These are phyloP conservation scores for Mythimna vitellina DNA, from an alignment of 2,888 invertebrate species.

Conservation along the genomic window DNA sequence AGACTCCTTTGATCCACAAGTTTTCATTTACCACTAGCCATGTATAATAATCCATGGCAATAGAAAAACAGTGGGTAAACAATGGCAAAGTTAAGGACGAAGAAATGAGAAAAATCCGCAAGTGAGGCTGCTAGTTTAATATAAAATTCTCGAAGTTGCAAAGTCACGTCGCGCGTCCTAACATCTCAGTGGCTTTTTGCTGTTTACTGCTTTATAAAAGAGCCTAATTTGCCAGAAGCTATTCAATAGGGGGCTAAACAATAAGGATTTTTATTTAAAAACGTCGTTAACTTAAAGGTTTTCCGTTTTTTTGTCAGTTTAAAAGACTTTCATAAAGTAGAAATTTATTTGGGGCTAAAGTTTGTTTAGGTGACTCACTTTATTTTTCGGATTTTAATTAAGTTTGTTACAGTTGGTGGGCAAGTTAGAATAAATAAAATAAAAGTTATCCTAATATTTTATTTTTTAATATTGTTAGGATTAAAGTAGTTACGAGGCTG, in stretches of 20 bases:
- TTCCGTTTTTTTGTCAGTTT: slow-evolving; percentile 32
- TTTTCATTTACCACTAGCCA: slow-evolving; percentile 56
- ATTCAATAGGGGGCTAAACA: slow-evolving; percentile 54
- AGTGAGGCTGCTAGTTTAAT: slow-evolving; percentile 56
- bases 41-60: slow-evolving; percentile 62
- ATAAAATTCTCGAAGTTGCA: slow-evolving; percentile 71
- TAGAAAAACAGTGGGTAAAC: slow-evolving; percentile 59
- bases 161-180: slow-evolving; percentile 68
- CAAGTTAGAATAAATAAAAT: not conserved
- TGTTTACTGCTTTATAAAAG: slow-evolving; percentile 71
- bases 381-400: slow-evolving; percentile 37
- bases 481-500: too few species aligned
- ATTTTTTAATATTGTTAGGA: too few species aligned
- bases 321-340: slow-evolving; percentile 31
- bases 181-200: slow-evolving; percentile 62
- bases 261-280: slow-evolving; percentile 37
- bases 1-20: slow-evolving; percentile 48
- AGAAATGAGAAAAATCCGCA: slow-evolving; percentile 55
- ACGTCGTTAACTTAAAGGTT: slow-evolving; percentile 32
- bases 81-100: slow-evolving; percentile 46
- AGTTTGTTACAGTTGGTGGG: slow-evolving; percentile 13
- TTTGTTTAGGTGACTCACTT: slow-evolving; percentile 35
- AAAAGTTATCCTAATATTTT: not conserved
- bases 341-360: slow-evolving; percentile 31
- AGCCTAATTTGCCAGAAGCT: slow-evolving; percentile 67